Percentiles rank a stretch among this genome's conserved stretches.
Conservation (phyloP, 2,113 vertebrate genomes). For the Ifrita kowaldi region DNA sequence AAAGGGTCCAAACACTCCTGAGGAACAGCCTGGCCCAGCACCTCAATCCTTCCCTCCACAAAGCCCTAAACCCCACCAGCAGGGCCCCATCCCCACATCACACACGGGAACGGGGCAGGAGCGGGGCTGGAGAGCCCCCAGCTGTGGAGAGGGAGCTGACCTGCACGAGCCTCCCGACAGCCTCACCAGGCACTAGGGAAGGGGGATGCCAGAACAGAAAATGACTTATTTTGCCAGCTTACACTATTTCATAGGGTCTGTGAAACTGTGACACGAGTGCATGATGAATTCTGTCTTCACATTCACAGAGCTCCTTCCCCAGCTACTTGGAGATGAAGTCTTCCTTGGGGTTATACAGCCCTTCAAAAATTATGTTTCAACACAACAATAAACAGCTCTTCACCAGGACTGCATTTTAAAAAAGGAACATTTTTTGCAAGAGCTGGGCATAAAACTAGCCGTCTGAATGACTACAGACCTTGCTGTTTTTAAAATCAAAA, state of each 20-base stretch:
- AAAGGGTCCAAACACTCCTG: not conserved
- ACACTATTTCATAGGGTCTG: not conserved
- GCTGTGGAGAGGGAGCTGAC: not conserved
- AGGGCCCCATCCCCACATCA: rapidly evolving
- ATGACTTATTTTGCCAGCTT: not conserved
- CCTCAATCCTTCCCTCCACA: not conserved
- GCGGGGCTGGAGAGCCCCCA: not conserved
- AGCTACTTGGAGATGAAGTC: not conserved
- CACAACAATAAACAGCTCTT: not conserved
- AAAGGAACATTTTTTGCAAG: not conserved
- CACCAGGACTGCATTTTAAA: not conserved
- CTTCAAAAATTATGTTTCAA: not conserved
- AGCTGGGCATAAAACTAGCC: not conserved
- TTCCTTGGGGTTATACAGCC: not conserved
- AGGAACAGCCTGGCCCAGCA: not conserved
- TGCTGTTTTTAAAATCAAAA: not conserved
- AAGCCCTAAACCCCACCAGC: not conserved
- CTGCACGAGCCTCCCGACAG: rapidly evolving
- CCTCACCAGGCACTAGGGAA: not conserved
- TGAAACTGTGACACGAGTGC: not conserved
- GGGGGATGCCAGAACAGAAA: not conserved
- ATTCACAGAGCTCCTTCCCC: not conserved
- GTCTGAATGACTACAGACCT: not conserved
- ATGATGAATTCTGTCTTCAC: not conserved
- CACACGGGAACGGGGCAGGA: rapidly evolving